Evolutionary conservation across 2,797 vertebrate species (phyloP).

Genomic region (Urosaurus nigricauda): DNA sequence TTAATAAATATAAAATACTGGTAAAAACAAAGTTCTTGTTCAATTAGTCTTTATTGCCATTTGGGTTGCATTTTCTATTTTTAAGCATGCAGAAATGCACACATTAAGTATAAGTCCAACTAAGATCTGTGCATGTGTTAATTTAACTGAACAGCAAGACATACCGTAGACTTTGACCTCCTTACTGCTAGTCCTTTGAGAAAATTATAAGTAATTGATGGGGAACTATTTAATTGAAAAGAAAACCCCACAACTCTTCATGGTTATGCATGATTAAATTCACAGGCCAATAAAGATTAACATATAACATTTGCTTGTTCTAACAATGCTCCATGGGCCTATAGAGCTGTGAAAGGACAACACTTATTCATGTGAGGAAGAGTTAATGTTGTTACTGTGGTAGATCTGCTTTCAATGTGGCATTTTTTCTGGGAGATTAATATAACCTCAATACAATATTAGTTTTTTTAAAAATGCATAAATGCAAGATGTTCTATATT

Average conservation of each 20-base stretch:
- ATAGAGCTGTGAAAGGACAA: slow-evolving; percentile 49
- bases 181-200: slow-evolving; percentile 68
- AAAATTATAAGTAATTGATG: slow-evolving; percentile 77
- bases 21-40: neutral
- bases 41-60: neutral
- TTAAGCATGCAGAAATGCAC: slow-evolving; percentile 48
- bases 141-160: slow-evolving; percentile 65
- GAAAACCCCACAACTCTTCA: slow-evolving; percentile 70
- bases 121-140: slow-evolving; percentile 49
- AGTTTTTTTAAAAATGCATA: neutral
- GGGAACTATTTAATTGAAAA: slow-evolving; percentile 75
- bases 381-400: slow-evolving; percentile 25
- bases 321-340: slow-evolving; percentile 62
- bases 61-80: slow-evolving; percentile 4
- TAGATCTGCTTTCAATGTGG: slow-evolving; percentile 23
- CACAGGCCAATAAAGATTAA: slow-evolving; percentile 73
- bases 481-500: slow-evolving; percentile 4
- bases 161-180: slow-evolving; percentile 55
- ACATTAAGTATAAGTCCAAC: slow-evolving; percentile 38
- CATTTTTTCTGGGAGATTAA: slow-evolving; percentile 22
- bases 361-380: slow-evolving; percentile 45
- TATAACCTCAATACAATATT: neutral
- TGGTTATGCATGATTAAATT: slow-evolving; percentile 74
- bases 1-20: neutral
- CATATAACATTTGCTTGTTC: slow-evolving; percentile 72